phyloP scores from a whole-genome alignment of 2,888 invertebrate species.

The Orthosia incerta region DNA sequence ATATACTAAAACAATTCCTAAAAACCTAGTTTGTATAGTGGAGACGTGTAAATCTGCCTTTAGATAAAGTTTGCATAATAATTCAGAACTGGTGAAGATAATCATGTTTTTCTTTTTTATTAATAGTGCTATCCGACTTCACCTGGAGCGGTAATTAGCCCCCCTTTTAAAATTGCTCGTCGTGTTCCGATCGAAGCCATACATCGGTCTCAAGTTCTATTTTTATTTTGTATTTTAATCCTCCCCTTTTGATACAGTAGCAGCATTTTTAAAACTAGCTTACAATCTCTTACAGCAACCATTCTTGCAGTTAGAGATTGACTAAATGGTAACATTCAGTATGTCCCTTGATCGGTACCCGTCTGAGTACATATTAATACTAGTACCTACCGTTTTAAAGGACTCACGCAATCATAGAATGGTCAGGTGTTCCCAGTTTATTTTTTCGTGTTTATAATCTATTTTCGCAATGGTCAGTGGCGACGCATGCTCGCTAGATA shows the following conservation, averaged over 20 bases:
- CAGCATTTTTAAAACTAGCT: not conserved
- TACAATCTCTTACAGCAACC: slow-evolving; percentile 45
- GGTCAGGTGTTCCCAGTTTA: slow-evolving; percentile 18
- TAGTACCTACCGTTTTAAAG: slow-evolving; percentile 35
- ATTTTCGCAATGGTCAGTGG: slow-evolving; percentile 1
- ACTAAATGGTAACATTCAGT: slow-evolving; percentile 28
- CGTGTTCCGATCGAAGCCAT: slow-evolving; percentile 53
- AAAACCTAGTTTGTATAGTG: slow-evolving; percentile 12
- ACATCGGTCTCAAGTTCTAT: slow-evolving; percentile 1
- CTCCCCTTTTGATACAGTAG: not conserved
- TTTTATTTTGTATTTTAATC: slow-evolving; percentile 6
- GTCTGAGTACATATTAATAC: slow-evolving; percentile 44
- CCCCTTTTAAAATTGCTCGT: slow-evolving; percentile 54
- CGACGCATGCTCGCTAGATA: slow-evolving; percentile 22
- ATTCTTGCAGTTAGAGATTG: slow-evolving; percentile 50
- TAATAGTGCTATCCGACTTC: slow-evolving; percentile 62
- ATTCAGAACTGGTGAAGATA: slow-evolving; percentile 47
- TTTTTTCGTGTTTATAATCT: slow-evolving; percentile 14
- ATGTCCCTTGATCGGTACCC: slow-evolving; percentile 40
- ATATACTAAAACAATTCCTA: slow-evolving; percentile 5
- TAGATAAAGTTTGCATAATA: slow-evolving; percentile 29
- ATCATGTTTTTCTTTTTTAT: slow-evolving; percentile 58
- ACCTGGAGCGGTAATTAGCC: slow-evolving; percentile 62
- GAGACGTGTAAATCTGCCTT: slow-evolving; percentile 49
- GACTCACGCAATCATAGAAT: slow-evolving; percentile 47